Evolutionary conservation across 2,888 invertebrate species (phyloP).

Genomic region (Ophonus ardosiacus): DNA sequence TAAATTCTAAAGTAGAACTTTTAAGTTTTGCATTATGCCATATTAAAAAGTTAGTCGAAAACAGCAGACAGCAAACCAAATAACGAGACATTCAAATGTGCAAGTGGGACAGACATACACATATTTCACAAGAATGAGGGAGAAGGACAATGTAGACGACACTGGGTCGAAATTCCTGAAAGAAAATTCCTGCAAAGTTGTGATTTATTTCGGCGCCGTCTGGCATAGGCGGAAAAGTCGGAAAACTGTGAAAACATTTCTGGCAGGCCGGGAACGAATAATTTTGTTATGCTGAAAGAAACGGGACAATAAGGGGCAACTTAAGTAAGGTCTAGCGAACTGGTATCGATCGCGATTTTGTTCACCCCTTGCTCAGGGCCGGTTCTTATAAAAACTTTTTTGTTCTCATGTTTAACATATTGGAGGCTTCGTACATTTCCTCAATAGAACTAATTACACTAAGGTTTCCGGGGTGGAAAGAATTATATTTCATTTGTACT

Average conservation of each 20-base stretch:
- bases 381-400: neutral
- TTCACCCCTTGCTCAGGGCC: conserved; percentile 33
- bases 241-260: conserved; percentile 58
- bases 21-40: neutral
- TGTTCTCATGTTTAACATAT: neutral
- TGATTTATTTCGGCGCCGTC: conserved; percentile 61
- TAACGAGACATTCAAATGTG: conserved; percentile 21
- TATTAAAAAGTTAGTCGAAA: conserved; percentile 39
- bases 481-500: neutral
- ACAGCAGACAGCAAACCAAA: conserved; percentile 19
- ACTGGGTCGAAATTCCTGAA: conserved; percentile 43
- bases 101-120: neutral
- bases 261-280: conserved; percentile 50
- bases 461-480: neutral
- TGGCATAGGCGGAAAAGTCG: conserved; percentile 57
- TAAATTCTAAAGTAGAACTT: neutral
- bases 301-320: conserved; percentile 50
- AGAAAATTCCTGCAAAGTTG: conserved; percentile 56
- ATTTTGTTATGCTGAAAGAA: conserved; percentile 60
- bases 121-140: conserved; percentile 18
- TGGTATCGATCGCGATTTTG: conserved; percentile 37
- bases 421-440: neutral
- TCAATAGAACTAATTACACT: neutral
- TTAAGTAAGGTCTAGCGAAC: conserved; percentile 56
- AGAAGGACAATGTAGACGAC: conserved; percentile 36